Conservation (phyloP, 2,888 invertebrate species). For the Hypsopygia costalis region DNA sequence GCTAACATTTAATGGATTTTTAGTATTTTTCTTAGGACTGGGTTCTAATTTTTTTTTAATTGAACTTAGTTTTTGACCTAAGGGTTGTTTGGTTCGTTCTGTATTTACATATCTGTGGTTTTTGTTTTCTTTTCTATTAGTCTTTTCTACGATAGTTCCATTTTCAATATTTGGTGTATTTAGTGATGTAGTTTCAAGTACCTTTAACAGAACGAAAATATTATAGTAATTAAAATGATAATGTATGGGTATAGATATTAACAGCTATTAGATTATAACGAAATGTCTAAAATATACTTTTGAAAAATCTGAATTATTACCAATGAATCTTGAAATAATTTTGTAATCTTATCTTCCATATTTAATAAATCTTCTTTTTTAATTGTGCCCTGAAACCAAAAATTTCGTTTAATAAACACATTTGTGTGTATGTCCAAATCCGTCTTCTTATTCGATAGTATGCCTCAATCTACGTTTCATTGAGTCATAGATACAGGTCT, state of each 20-base stretch:
- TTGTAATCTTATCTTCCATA: conserved; percentile 55
- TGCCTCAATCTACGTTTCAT: no score
- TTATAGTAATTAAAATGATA: background rate
- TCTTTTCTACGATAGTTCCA: background rate
- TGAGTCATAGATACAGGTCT: no score
- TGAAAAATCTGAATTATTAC: no score
- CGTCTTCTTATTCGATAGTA: no score
- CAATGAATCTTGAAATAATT: conserved; percentile 39
- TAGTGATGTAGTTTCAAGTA: background rate
- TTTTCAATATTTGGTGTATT: background rate
- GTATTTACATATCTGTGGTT: background rate
- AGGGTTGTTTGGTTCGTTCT: background rate
- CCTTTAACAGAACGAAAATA: background rate
- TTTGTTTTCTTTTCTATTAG: background rate
- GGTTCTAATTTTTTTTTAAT: conserved; percentile 3
- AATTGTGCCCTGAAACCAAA: conserved; percentile 44
- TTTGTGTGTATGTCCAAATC: no score
- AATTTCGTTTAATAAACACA: no score
- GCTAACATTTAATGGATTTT: conserved; percentile 10
- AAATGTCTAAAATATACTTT: no score
- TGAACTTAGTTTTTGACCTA: background rate
- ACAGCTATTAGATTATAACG: no score
- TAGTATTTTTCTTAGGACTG: conserved; percentile 17
- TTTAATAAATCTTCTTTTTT: conserved; percentile 52
- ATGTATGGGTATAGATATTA: background rate